phyloP scores from a whole-genome alignment of 2,888 invertebrate species.

The Acanthosoma haemorrhoidale region DNA sequence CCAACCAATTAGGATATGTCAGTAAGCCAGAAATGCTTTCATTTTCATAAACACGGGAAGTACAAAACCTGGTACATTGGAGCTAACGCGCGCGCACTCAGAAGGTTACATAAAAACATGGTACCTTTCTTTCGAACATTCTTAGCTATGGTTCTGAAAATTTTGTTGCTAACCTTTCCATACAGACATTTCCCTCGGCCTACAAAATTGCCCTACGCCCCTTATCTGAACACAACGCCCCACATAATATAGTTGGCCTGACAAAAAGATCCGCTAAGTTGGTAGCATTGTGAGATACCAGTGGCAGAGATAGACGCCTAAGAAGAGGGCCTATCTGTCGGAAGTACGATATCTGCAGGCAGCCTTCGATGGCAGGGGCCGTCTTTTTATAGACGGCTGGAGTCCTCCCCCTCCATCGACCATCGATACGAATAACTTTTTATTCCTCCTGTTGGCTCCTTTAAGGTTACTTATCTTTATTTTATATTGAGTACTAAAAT shows the following conservation, averaged over 20 bases:
- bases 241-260: not conserved
- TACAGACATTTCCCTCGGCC: not conserved
- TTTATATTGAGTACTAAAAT: not conserved
- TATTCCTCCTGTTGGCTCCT: not conserved
- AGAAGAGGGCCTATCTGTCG: constrained; percentile 2
- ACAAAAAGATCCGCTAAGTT: not conserved
- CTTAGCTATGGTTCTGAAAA: no score
- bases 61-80: no score
- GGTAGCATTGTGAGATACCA: not conserved
- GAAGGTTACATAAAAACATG: no score
- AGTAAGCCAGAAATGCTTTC: no score
- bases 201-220: not conserved
- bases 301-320: constrained; percentile 4
- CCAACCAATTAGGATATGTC: no score
- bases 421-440: not conserved
- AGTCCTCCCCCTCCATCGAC: not conserved
- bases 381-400: constrained; percentile 6
- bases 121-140: no score
- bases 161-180: no score
- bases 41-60: no score
- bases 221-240: constrained; percentile 3
- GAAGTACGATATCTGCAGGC: not conserved
- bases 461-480: not conserved
- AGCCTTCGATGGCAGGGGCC: not conserved
- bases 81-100: no score